phyloP scores from a whole-genome alignment of 1,140 invertebrate genomes.

The Lasaia peninsularis region DNA sequence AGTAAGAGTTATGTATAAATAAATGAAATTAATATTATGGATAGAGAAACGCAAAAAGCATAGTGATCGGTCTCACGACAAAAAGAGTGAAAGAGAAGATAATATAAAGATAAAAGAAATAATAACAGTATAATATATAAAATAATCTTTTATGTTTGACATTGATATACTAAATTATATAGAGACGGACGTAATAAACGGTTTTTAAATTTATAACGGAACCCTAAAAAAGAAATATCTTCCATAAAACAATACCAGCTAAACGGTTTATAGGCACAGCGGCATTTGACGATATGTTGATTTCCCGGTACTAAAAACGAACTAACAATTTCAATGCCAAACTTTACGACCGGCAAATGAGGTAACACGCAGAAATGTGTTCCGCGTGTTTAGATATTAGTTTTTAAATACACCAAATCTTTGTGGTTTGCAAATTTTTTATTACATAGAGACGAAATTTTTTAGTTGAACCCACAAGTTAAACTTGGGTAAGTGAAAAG shows the following conservation, averaged over 20 bases:
- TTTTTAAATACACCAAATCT: constrained; percentile 2
- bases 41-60: too few relatives aligned
- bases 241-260: constrained; percentile 37
- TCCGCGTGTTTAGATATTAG: constrained; percentile 19
- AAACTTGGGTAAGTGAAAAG: too few relatives aligned
- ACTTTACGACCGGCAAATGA: constrained; percentile 55
- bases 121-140: too few relatives aligned
- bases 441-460: too few relatives aligned
- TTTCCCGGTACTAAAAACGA: constrained; percentile 66
- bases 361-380: constrained; percentile 35
- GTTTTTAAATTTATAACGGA: neutral
- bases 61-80: too few relatives aligned
- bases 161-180: too few relatives aligned
- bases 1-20: too few relatives aligned
- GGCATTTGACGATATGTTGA: constrained; percentile 47
- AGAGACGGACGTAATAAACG: neutral
- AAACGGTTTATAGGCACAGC: constrained; percentile 45
- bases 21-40: too few relatives aligned
- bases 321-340: constrained; percentile 67
- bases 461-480: too few relatives aligned
- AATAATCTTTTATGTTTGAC: too few relatives aligned
- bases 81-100: too few relatives aligned
- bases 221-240: constrained; percentile 17
- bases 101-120: too few relatives aligned
- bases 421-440: neutral